These are phyloP conservation scores for Physocephala rufipes DNA, from an alignment of 2,888 invertebrate genomes.

Conservation along the genomic window DNA sequence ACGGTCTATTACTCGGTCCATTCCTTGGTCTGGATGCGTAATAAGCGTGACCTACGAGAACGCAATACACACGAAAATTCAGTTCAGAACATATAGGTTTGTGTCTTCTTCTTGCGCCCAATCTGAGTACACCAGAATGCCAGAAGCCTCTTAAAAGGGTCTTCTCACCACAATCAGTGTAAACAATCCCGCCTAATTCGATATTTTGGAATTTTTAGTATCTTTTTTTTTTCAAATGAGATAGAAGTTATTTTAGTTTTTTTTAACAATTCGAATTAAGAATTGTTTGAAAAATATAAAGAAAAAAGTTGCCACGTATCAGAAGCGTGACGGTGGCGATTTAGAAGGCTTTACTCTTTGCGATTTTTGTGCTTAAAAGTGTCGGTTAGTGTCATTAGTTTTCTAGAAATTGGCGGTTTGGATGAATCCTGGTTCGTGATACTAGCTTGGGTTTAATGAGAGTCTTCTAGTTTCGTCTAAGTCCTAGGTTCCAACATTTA, in stretches of 20 bases:
- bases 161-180: constrained; percentile 35
- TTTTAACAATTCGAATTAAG: neutral
- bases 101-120: neutral
- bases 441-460: too few species aligned
- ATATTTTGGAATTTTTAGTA: constrained; percentile 15
- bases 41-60: neutral
- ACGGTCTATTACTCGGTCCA: neutral
- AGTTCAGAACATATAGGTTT: too few species aligned
- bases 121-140: neutral
- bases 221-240: constrained; percentile 16
- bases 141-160: neutral
- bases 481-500: too few species aligned
- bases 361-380: too few species aligned
- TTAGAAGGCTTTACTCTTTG: too few species aligned
- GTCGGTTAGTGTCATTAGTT: too few species aligned
- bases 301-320: neutral
- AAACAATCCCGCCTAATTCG: constrained; percentile 17
- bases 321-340: too few species aligned
- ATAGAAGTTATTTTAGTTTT: neutral
- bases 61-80: too few species aligned
- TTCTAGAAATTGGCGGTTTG: too few species aligned
- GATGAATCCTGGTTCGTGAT: too few species aligned
- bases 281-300: neutral
- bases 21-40: neutral
- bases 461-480: too few species aligned